Evolutionary conservation across 2,797 vertebrate genomes (phyloP).

Genomic region (Mormyrus proboscirostris): DNA sequence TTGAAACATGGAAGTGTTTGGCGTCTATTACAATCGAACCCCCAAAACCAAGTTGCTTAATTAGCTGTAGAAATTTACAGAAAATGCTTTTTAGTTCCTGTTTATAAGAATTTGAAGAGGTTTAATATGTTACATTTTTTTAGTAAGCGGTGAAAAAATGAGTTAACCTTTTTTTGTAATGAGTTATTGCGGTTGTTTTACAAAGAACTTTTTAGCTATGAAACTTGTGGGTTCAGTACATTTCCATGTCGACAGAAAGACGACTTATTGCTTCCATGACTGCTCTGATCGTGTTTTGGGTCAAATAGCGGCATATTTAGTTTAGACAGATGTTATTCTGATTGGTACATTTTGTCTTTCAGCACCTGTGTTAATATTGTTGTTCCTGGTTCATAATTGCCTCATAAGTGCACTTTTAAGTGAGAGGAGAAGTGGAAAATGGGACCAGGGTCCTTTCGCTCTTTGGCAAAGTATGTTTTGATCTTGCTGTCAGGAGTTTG

Average conservation of each 20-base stretch:
- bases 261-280: not conserved
- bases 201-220: not conserved
- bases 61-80: not conserved
- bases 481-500: slow-evolving; percentile 21
- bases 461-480: slow-evolving; percentile 28
- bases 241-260: not conserved
- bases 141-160: not conserved
- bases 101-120: not conserved
- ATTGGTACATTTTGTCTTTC: not conserved
- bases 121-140: not conserved
- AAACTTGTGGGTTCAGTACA: not conserved
- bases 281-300: not conserved
- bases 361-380: not conserved
- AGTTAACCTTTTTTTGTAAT: not conserved
- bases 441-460: slow-evolving; percentile 23
- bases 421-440: slow-evolving; percentile 29
- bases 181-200: not conserved
- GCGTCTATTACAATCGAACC: not conserved
- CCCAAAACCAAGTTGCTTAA: not conserved
- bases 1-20: not conserved
- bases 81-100: not conserved
- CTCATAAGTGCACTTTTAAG: not conserved
- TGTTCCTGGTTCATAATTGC: not conserved
- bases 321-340: slow-evolving; percentile 7
- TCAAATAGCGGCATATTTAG: not conserved